Evolutionary conservation across 1,140 invertebrate species (phyloP).

Genomic region (Bactericera cockerelli): DNA sequence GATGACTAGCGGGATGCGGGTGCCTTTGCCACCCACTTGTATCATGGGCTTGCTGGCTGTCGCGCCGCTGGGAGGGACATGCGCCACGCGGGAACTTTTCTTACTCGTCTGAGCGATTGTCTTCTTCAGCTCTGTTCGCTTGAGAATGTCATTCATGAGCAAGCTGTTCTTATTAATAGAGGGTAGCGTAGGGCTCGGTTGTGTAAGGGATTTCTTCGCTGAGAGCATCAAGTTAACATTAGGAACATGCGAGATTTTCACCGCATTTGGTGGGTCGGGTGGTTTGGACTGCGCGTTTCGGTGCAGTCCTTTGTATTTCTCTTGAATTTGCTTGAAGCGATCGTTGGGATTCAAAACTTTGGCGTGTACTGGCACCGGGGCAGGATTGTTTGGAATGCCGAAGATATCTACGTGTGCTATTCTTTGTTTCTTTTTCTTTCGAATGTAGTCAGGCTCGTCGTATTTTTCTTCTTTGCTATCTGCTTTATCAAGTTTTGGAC

Average conservation of each 20-base stretch:
- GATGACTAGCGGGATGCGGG: background rate
- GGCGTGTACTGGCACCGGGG: too few relatives aligned
- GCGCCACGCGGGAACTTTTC: background rate
- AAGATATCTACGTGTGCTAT: constrained; percentile 4
- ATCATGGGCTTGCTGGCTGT: background rate
- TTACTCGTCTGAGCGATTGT: background rate
- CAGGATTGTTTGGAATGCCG: background rate
- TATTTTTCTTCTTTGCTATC: background rate
- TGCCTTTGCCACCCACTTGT: background rate
- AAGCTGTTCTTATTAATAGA: background rate
- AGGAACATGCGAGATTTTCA: background rate
- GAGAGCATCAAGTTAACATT: background rate
- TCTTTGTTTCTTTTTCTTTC: constrained; percentile 3
- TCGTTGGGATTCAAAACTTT: background rate
- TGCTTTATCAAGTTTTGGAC: too few relatives aligned
- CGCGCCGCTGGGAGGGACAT: background rate
- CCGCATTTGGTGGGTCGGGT: background rate
- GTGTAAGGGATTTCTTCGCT: background rate
- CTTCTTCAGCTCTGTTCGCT: background rate
- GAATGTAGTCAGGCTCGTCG: background rate
- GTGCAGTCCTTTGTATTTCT: background rate
- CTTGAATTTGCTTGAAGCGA: background rate
- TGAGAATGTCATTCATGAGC: constrained; percentile 1
- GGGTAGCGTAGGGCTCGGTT: background rate
- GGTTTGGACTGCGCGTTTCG: background rate